Base-by-base conservation (phyloP, 2,113 vertebrate species). In the Misgurnus mizolepis region DNA sequence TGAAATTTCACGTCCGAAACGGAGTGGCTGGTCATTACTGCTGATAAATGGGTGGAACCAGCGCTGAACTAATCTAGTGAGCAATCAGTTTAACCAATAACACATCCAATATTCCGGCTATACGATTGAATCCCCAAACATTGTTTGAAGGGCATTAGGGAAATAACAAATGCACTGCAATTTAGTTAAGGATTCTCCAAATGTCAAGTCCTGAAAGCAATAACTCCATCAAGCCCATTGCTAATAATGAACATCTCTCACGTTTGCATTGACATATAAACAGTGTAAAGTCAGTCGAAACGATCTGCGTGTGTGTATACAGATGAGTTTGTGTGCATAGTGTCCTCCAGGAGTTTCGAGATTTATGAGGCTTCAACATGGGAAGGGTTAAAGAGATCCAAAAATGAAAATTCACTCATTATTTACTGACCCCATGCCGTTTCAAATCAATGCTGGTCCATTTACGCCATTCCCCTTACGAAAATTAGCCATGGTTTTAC, bases 301-400 rank as follows among this genome's bases (percentile, higher is more conserved):
- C 12, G 39, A 40, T 58, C 40, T 60, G 70, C 17, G 53, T 43
- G 55, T 18, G 15, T 58, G 18, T n/a, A 53, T 17, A 55, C 12
- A 58, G 10, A 34, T 22, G 9, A 22, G 45, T 34, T 47, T 53
- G 67, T 34, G 12, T 45, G 55, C 10, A 2, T n/a, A 14, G 12
- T 39, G 14, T 74, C 12, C 41, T 61, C 17, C 4, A 12, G 17
- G 39, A 53, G 12, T 15, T 53, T 50, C 12, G 14, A 50, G 55
- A 73, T 15, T 60, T 15, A 75, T 75, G 58, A 75, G 58, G 8
- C 2, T 62, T 75, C 41, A 53, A 56, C 11, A 64, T 27, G 40
- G 71, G 56, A 90, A 88, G 82, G 82, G 86, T 90, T 90, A 91
- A 92, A 82, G 67, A 80, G 73, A 86, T 89, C 18, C 0, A 18